Evolutionary conservation across 2,888 invertebrate genomes (phyloP).

Genomic region (Dolomedes plantarius): DNA sequence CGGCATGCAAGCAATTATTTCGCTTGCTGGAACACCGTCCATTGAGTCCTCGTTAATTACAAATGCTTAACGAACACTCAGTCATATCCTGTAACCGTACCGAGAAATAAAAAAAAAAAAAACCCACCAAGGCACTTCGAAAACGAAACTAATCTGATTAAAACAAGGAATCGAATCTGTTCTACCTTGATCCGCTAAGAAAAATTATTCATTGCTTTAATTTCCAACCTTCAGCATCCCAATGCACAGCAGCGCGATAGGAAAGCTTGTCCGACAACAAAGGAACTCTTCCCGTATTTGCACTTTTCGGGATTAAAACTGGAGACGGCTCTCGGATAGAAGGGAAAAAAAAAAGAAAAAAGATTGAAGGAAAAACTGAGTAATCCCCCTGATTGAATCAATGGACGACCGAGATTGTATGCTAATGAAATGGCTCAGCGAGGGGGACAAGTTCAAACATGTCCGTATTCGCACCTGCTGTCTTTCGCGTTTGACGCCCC

Average conservation of each 20-base stretch:
- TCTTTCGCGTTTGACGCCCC: conserved; percentile 6
- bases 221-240: not conserved
- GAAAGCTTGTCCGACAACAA: not conserved
- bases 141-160: conserved; percentile 14
- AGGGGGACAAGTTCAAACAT: conserved; percentile 46
- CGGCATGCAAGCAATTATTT: too few species aligned
- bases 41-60: not conserved
- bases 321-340: not conserved
- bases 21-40: not conserved
- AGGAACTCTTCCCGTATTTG: conserved; percentile 24
- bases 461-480: conserved; percentile 64
- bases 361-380: conserved; percentile 5
- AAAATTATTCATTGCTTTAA: conserved; percentile 7
- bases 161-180: conserved; percentile 14
- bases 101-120: not conserved
- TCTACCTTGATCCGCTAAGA: conserved; percentile 2
- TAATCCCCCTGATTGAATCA: conserved; percentile 67
- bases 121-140: not conserved
- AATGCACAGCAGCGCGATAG: not conserved
- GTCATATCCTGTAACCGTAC: not conserved
- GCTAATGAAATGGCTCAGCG: conserved; percentile 64
- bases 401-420: conserved; percentile 65
- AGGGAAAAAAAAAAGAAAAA: conserved; percentile 18
- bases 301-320: conserved; percentile 39
- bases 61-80: conserved; percentile 1